phyloP scores from a whole-genome alignment of 2,888 invertebrate genomes.

The Pammene fasciana region DNA sequence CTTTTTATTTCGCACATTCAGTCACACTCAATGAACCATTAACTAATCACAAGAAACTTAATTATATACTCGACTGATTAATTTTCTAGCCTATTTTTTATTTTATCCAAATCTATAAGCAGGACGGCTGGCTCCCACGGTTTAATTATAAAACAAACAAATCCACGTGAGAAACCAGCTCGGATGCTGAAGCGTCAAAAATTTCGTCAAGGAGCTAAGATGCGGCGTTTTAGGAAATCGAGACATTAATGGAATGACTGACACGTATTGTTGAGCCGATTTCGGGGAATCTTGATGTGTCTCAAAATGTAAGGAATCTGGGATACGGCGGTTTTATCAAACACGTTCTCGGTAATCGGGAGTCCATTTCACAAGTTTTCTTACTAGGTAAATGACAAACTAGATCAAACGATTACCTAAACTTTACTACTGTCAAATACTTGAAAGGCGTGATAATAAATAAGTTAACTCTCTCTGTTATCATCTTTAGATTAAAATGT shows the following conservation, averaged over 20 bases:
- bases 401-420: slow-evolving; percentile 15
- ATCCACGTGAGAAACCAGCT: slow-evolving; percentile 65
- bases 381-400: not conserved
- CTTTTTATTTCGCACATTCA: slow-evolving; percentile 67
- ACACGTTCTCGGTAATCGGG: slow-evolving; percentile 55
- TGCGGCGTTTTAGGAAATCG: slow-evolving; percentile 75
- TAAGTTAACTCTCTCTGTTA: slow-evolving; percentile 14
- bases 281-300: slow-evolving; percentile 69
- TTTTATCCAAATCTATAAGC: slow-evolving; percentile 31
- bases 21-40: slow-evolving; percentile 53
- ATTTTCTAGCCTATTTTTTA: slow-evolving; percentile 16
- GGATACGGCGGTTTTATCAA: slow-evolving; percentile 48
- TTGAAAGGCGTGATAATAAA: not conserved
- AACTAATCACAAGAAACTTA: slow-evolving; percentile 45
- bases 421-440: not conserved
- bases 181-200: slow-evolving; percentile 71
- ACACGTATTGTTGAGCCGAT: slow-evolving; percentile 69
- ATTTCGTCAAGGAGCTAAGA: slow-evolving; percentile 67
- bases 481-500: slow-evolving; percentile 55
- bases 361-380: slow-evolving; percentile 48
- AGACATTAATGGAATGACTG: slow-evolving; percentile 78
- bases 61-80: slow-evolving; percentile 33
- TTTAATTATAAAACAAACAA: slow-evolving; percentile 49
- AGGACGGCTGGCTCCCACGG: slow-evolving; percentile 62
- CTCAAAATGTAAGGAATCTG: slow-evolving; percentile 66